Conservation (phyloP, 2,113 vertebrate genomes). For the Prunella fulvescens region DNA sequence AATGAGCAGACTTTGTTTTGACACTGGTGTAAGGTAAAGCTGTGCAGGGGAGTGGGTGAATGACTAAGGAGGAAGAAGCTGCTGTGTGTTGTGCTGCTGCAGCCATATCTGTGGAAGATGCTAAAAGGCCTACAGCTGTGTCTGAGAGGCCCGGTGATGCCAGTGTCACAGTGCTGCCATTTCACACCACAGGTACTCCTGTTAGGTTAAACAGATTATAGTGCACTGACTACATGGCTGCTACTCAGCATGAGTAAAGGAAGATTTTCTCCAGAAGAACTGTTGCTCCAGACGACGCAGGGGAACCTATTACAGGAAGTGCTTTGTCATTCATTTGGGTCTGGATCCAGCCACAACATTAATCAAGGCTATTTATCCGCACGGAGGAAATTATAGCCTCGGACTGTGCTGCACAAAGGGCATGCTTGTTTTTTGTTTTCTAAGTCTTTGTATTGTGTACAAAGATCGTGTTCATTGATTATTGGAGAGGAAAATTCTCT, state of each 20-base stretch:
- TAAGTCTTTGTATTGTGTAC: background rate
- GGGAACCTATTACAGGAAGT: constrained; percentile 10
- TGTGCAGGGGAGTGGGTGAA: background rate
- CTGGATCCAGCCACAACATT: constrained; percentile 16
- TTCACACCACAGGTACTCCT: background rate
- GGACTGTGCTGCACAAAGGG: background rate
- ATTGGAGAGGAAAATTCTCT: background rate
- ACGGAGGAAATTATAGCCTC: background rate
- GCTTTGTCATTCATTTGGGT: constrained; percentile 39
- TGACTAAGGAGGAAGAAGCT: background rate
- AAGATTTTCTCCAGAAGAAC: constrained; percentile 9
- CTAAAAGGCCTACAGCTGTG: background rate
- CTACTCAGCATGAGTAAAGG: background rate
- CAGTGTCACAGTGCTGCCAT: background rate
- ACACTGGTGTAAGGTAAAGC: background rate
- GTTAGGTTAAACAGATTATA: background rate
- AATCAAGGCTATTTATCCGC: constrained; percentile 37
- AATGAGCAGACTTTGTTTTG: background rate
- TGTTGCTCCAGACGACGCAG: constrained; percentile 13
- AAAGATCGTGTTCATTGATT: background rate
- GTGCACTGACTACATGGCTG: background rate
- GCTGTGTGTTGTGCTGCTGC: background rate
- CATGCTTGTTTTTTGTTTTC: background rate
- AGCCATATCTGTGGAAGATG: background rate
- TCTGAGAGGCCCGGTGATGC: background rate